These are phyloP conservation scores for Chitala chitala DNA, from an alignment of 2,113 vertebrate genomes.

Conservation along the genomic window DNA sequence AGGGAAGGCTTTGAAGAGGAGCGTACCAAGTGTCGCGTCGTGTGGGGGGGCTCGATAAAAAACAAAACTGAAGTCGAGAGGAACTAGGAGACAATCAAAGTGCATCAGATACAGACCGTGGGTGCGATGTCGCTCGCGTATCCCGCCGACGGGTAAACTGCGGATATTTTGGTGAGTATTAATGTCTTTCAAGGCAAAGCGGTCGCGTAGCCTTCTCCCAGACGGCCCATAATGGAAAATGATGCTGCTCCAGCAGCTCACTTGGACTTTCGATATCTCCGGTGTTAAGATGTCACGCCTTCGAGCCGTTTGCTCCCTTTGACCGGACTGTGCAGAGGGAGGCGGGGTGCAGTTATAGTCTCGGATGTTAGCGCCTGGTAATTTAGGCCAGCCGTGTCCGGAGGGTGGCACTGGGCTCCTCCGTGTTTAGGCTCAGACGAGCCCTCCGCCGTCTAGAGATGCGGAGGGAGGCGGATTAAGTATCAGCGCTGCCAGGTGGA, in stretches of 20 bases:
- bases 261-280: not conserved
- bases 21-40: slow-evolving; percentile 38
- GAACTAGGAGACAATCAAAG: slow-evolving; percentile 28
- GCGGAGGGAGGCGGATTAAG: slow-evolving; percentile 14
- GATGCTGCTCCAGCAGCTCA: not conserved
- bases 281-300: slow-evolving; percentile 26
- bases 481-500: not conserved
- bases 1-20: slow-evolving; percentile 30
- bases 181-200: not conserved
- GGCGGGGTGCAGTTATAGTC: not conserved
- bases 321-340: slow-evolving; percentile 9
- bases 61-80: slow-evolving; percentile 31
- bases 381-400: slow-evolving; percentile 8
- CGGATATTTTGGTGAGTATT: slow-evolving; percentile 6
- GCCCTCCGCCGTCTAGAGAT: not conserved
- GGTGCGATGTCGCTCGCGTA: not conserved
- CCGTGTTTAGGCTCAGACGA: slow-evolving; percentile 12
- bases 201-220: not conserved
- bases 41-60: slow-evolving; percentile 25
- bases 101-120: slow-evolving; percentile 24
- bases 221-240: not conserved
- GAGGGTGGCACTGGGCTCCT: not conserved
- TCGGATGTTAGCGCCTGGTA: not conserved
- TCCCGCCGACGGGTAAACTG: not conserved
- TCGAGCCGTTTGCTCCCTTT: not conserved